Base-by-base conservation (phyloP, 2,888 invertebrate genomes). In the Rhagophthalmus giganteus region DNA sequence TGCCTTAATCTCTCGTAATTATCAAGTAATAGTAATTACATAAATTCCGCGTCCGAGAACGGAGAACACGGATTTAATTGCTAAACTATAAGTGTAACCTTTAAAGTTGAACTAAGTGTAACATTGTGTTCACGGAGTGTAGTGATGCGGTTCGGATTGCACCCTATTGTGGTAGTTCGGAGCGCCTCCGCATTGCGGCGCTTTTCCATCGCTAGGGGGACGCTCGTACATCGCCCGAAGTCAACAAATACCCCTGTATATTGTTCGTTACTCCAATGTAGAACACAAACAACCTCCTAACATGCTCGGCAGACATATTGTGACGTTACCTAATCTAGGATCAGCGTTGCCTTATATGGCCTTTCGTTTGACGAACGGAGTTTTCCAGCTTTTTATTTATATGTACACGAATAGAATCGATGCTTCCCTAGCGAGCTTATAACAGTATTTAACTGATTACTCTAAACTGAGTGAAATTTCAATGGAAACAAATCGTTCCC, bases 121-220 rank as follows among this genome's bases (percentile, higher is more conserved):
- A 48, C 41, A 50, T n/a, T n/a, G 42, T 50, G 48, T 48, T 38
- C 30, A 35, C 28, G 15, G 37, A 25, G 15, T 31, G 39, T 41
- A 40, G 40, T 25, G 52, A 32, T 40, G 40, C 30, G 39, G 52
- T 52, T 41, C 38, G 44, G 47, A 40, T 38, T 40, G 47, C 40
- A 27, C 34, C 42, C 31, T 45, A 53, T 45, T 52, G 51, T 52
- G 47, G 31, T 35, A 37, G 50, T 58, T 52, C 44, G 20, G 24
- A 46, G 41, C 33, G 35, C 32, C 57, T 58, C 59, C 57, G 59
- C 59, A 59, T 35, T 59, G 59, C 59, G 59, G 53, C 52, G 56
- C 50, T 54, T 50, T 38, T 30, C 52, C 41, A 52, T 44, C 31
- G 52, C 51, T 42, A 47, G 31, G 45, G 45, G 32, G 9, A 40